Base-by-base conservation (phyloP, 2,113 vertebrate species). In the Naja naja region DNA sequence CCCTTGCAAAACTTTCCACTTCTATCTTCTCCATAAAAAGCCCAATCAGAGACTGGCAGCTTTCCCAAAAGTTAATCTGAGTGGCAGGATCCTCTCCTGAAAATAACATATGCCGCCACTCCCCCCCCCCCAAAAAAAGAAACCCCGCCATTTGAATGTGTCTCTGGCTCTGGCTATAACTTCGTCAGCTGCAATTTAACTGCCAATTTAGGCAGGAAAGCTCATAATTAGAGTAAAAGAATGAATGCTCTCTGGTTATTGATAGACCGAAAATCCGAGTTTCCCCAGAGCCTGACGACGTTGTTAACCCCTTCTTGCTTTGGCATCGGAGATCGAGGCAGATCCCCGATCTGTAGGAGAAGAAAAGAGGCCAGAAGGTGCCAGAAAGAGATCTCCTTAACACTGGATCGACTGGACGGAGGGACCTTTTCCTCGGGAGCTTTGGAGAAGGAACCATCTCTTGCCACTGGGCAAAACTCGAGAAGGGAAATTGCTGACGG, bases 401-500 rank as follows among this genome's bases (percentile, higher is more conserved):
- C 23, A 8, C 43, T 22, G 25, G 55, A 12, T 56, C 12, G 8
- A 11, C 54, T 12, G 34, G 27, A 16, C 3, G 85, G 45, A 27
- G 11, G 43, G 45, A 14, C 25, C 12, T 4, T 64, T 8, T n/a
- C 56, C 56, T 8, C 0, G 16, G 87, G 2, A 45, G 14, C 64
- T 22, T 1, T 1, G 3, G 49, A 34, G 43, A 6, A 87, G 54
- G 27, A 34, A 0, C 16, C 7, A 12, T 56, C 88, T 6, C 0
- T 90, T 58, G 55, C 52, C n/a, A 22, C 18, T 0, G 18, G 92
- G 90, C 69, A 4, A 74, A 43, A 0, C 0, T 86, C 52, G 5
- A 2, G 25, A 0, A 89, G 91, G 23, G 88, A 94, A 88, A 92
- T 54, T 81, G 60, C 54, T 22, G 34, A 55, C 60, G 0, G 0